Base-by-base conservation (phyloP, 1,140 invertebrate genomes). In the Ceratosolen fusciceps region DNA sequence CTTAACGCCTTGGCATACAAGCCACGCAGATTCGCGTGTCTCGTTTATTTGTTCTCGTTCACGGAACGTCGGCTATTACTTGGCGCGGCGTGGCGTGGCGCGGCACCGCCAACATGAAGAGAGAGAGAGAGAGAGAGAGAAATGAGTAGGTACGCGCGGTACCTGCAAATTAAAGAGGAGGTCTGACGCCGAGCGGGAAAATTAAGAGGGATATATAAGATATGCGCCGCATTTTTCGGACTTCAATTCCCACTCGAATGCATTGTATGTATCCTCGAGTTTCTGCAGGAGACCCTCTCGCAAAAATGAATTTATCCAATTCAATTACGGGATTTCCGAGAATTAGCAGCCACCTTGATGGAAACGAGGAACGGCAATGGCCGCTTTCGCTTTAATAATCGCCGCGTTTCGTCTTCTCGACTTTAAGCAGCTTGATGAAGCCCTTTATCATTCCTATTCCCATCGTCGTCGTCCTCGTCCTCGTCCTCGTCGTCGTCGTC, bases 191-290 rank as follows among this genome's bases (percentile, higher is more conserved):
- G n/a, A 34, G 62, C 39, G 52, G 68, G 56, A 72, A 78, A 78
- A 78, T 78, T 78, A 78, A 78, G 68, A 78, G 56, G 76, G 68
- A 78, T 78, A 56, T 72, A 72, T 56, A 52, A 78, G 68, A 26
- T 73, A 37, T 58, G 62, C 47, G 37, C 62, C 21, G 74, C 16
- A 34, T 78, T 52, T 62, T 70, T 58, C 34, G 62, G 24, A 19
- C 56, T 77, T 77, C 70, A 71, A 77, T 77, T 60, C 58, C 37
- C 67, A 43, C 31, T 34, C 31, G 24, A 19, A 21, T 47, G 39
- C 24, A 52, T 21, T 58, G 43, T 58, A 58, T 73, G 21, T 58
- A 58, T 14, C 14, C 7, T 19, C 14, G 9, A 58, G 24, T 34
- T 72, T 70, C 24, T 70, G 37, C 3, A n/a, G n/a, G n/a, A n/a